Conservation (phyloP, 64 coral and sea anemone species). For the Cladopsammia gracilis region DNA sequence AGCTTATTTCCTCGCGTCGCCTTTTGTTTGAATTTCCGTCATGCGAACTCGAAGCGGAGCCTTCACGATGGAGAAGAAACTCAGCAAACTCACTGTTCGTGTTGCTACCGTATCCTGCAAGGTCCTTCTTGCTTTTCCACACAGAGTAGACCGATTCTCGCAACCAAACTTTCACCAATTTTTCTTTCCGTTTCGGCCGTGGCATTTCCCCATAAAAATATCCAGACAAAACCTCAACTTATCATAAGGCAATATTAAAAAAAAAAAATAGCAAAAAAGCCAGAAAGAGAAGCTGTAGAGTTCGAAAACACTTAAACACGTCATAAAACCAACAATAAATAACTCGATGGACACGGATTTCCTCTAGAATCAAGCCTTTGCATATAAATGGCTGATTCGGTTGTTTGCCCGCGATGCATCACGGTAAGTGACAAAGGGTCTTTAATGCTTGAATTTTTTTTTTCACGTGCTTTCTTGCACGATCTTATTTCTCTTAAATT, state of each 20-base stretch:
- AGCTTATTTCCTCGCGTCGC: background rate
- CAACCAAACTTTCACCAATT: background rate
- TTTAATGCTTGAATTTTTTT: too few species aligned
- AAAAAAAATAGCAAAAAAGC: too few species aligned
- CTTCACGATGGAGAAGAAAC: slow-evolving; percentile 47
- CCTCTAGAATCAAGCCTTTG: too few species aligned
- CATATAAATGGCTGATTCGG: too few species aligned
- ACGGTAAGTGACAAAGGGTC: too few species aligned
- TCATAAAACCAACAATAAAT: background rate
- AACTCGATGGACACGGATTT: too few species aligned
- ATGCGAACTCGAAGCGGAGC: background rate
- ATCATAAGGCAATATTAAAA: background rate
- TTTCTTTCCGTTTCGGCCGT: background rate
- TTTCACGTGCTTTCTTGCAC: too few species aligned
- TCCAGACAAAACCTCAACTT: background rate
- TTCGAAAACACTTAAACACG: background rate
- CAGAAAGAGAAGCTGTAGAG: background rate
- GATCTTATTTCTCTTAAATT: too few species aligned
- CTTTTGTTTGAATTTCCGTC: background rate
- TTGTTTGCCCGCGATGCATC: too few species aligned
- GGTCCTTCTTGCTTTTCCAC: background rate
- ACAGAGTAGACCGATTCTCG: background rate
- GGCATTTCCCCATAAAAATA: background rate
- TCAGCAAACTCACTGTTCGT: slow-evolving; percentile 49
- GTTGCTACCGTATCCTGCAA: slow-evolving; percentile 3